Evolutionary conservation across 2,797 vertebrate genomes (phyloP), one percentile per base, ranked within the genome.

Genomic region (Pterois miles): DNA sequence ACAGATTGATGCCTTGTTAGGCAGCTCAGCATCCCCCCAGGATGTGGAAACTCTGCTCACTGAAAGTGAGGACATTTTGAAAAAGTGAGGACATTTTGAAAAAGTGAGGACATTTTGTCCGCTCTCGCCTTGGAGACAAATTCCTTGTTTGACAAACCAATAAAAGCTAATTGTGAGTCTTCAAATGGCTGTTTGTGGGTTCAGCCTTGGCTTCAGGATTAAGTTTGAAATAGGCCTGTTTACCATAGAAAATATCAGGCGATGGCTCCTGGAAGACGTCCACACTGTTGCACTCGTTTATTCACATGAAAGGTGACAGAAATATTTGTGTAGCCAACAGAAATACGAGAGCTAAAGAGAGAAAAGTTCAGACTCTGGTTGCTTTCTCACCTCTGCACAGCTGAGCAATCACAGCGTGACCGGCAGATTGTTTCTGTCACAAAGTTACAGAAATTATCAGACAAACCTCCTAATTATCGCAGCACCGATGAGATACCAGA

Each of bases 1-100:
- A 9, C 33, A 68, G 64, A 80, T 71, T 68, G 75, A 78, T 74
- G 54, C 60, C 65, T 56, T 50, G 65, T 60, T 57, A 65, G 63
- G 72, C 79, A 71, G 31, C 5, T 68, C 27, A 50, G 36, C 62
- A 46, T 76, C 27, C 68, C 54, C 69, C 22, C 68, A 63, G 83
- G 70, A 59, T 50, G 71, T 85, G 76, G 74, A 78, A 81, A 74
- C 63, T 52, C 66, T 71, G 57, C 57, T 52, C 23, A 12, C n/a
- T n/a, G n/a, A n/a, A n/a, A n/a, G n/a, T 9, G 62, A 72, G n/a
- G 10, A 64, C 50, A 25, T 31, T 46, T 33, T 27, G 48, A 29
- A 34, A 34, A 57, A 65, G n/a, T 9, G 62, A 72, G n/a, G 10
- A 64, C 50, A 25, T 31, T 46, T 33, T 27, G 48, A 29, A 34